Evolutionary conservation across 2,797 vertebrate species (phyloP), one percentile per base, ranked within the genome.

Genomic region (Liparis tanakae): DNA sequence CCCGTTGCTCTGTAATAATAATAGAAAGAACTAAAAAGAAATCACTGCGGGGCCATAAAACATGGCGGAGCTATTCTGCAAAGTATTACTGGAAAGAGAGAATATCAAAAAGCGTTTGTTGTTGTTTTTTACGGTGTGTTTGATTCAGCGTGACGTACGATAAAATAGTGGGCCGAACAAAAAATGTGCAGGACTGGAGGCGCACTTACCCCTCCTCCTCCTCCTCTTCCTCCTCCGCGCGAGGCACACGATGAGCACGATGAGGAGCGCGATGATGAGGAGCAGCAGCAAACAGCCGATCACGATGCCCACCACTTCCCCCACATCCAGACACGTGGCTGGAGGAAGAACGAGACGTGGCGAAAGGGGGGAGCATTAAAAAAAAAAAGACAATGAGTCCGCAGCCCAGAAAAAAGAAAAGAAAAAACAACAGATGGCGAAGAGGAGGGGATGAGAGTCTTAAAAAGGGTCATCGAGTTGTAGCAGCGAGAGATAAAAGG

Each of bases 301-400:
- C 65, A 96, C 94, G 3, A 97, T 96, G 71, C 96, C 96, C 0
- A 92, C 94, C 14, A 98, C 95, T 73, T 95, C 95, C 0, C 95
- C 95, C 0, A n/a, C 90, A 41, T 89, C 84, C 15, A 96, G 90
- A 82, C 94, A 95, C 3, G 79, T 72, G 62, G 70, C 95, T 95
- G 88, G 68, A 84, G 86, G 25, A 1, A 74, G 70, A 88, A 72
- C 73, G 36, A 81, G 66, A 37, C 53, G 62, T 72, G 81, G 82
- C 71, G 71, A 44, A 61, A 30, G 25, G 48, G 54, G 41, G 50
- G 48, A 65, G 50, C 82, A 87, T 88, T 83, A 85, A 82, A 85
- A 84, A 89, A 82, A n/a, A n/a, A n/a, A n/a, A n/a, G 83, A 89
- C 86, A 87, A 90, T 83, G 79, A 82, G 83, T 86, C 74, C 84